phyloP scores from a whole-genome alignment of 2,113 vertebrate species.

The Oncorhynchus clarkii region DNA sequence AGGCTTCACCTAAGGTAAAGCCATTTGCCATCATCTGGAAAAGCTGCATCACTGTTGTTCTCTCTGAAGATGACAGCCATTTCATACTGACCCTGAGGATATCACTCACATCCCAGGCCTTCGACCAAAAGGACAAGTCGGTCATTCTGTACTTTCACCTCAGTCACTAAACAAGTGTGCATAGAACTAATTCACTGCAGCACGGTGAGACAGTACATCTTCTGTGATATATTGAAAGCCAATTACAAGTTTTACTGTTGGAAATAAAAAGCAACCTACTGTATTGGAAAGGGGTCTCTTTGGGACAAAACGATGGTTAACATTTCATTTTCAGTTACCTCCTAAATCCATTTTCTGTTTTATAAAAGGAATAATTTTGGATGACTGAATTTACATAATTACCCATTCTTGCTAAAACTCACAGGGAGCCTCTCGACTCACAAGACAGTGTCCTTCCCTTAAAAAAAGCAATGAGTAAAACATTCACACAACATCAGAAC shows the following conservation, averaged over 20 bases:
- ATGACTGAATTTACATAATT: background rate
- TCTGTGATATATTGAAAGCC: too few species aligned
- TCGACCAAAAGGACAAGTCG: too few species aligned
- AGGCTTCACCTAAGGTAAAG: background rate
- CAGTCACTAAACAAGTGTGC: background rate
- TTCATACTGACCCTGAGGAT: too few species aligned
- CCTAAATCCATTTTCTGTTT: background rate
- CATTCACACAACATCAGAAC: slow-evolving; percentile 3
- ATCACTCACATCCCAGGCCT: background rate
- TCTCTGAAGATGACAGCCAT: too few species aligned
- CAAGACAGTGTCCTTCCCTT: background rate
- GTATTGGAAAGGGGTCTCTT: background rate
- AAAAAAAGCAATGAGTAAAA: slow-evolving; percentile 13
- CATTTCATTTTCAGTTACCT: background rate
- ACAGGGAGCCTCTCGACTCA: background rate
- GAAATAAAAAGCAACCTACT: background rate
- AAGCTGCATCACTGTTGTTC: too few species aligned
- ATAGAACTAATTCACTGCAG: background rate
- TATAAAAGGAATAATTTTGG: background rate
- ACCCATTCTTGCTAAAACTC: background rate
- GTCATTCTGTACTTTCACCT: background rate
- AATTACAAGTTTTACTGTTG: background rate
- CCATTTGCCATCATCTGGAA: too few species aligned
- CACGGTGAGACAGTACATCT: background rate
- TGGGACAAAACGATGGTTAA: background rate